Evolutionary conservation across 2,797 vertebrate species (phyloP).

Genomic region (Sciurus carolinensis): DNA sequence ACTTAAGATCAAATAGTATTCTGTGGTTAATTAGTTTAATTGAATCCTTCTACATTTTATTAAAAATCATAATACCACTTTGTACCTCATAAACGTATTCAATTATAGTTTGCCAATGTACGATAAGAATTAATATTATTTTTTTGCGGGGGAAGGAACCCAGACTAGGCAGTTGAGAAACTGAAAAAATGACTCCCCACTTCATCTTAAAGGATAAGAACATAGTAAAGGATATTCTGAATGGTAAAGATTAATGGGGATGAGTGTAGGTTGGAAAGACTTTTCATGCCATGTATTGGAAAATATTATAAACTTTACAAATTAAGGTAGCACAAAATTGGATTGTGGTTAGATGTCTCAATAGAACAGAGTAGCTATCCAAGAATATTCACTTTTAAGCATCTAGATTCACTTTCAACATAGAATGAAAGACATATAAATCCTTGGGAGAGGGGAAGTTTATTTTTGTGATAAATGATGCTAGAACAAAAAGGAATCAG

Average conservation of each 20-base stretch:
- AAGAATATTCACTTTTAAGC: neutral
- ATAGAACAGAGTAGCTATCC: neutral
- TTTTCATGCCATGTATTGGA: neutral
- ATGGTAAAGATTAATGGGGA: neutral
- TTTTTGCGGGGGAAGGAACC: neutral
- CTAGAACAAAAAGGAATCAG: neutral
- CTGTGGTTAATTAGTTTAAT: neutral
- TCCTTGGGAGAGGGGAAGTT: neutral
- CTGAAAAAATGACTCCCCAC: neutral
- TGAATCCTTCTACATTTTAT: neutral
- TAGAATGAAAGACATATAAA: neutral
- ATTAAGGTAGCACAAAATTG: neutral
- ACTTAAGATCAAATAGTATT: neutral
- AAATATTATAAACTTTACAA: neutral
- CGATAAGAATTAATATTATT: neutral
- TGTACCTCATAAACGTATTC: neutral
- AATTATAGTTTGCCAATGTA: neutral
- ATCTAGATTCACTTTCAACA: neutral
- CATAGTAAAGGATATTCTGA: neutral
- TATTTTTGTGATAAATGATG: neutral
- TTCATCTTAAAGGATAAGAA: neutral
- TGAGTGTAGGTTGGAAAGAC: neutral
- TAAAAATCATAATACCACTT: neutral
- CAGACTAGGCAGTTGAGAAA: neutral
- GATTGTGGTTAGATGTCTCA: neutral